Conservation (phyloP, 2,797 vertebrate species). For the Hippocampus kuda region DNA sequence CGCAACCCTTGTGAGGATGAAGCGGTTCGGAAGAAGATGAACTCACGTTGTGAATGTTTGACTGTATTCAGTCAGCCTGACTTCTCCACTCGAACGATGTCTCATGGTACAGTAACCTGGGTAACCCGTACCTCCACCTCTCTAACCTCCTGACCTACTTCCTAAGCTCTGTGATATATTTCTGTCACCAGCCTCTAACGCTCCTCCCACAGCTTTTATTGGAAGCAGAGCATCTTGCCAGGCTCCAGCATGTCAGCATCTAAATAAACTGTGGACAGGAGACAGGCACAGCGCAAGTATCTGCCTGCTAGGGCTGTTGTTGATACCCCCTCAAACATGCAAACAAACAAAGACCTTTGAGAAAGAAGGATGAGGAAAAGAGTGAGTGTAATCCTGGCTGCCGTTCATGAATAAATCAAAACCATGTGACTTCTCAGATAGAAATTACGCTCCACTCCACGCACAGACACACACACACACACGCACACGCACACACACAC, state of each 20-base stretch:
- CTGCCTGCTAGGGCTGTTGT: conserved; percentile 13
- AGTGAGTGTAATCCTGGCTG: conserved; percentile 33
- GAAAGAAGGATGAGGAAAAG: conserved; percentile 21
- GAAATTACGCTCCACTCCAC: neutral
- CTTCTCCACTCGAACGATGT: neutral
- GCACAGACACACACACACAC: conserved; percentile 2
- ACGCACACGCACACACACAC: neutral
- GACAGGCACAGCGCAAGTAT: conserved; percentile 8
- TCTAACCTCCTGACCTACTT: conserved; percentile 55
- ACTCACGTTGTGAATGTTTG: neutral
- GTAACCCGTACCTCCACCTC: conserved; percentile 20
- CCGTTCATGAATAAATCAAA: conserved; percentile 52
- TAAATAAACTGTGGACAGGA: conserved; percentile 29
- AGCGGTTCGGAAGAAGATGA: too few relatives aligned
- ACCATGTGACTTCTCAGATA: conserved; percentile 24
- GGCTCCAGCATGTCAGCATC: conserved; percentile 15
- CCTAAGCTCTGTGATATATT: conserved; percentile 22
- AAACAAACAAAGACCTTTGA: conserved; percentile 15
- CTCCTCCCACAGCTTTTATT: conserved; percentile 26
- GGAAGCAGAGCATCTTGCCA: conserved; percentile 9
- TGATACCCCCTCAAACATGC: conserved; percentile 30
- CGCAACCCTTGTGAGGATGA: too few relatives aligned
- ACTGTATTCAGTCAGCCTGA: neutral
- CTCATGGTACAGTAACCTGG: neutral
- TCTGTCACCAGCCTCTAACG: conserved; percentile 21